Conservation (phyloP, 2,797 vertebrate species). For the Sphaeramia orbicularis region DNA sequence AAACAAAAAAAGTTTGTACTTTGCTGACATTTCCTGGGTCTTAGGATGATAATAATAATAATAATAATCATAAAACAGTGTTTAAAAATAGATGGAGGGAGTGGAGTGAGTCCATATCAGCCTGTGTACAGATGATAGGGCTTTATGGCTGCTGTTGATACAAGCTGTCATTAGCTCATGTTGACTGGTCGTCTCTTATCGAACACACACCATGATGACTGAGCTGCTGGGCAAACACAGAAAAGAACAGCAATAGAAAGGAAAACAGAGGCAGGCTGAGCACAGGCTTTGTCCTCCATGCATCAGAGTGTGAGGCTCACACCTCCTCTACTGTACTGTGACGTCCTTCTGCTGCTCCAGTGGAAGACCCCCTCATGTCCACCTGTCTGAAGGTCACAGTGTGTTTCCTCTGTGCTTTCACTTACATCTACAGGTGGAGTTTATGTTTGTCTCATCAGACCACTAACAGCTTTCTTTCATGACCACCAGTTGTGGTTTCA, state of each 20-base stretch:
- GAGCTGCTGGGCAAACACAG: constrained; percentile 69
- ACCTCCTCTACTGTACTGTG: neutral
- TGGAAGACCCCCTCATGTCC: neutral
- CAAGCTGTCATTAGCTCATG: constrained; percentile 69
- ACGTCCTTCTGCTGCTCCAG: too few species aligned
- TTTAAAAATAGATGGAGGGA: too few species aligned
- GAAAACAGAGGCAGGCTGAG: constrained; percentile 34
- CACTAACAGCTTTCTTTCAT: neutral
- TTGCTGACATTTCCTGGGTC: too few species aligned
- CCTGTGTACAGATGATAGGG: constrained; percentile 36
- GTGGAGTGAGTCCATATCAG: constrained; percentile 33
- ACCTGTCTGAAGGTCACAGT: neutral
- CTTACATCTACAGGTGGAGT: neutral
- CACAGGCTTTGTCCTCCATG: constrained; percentile 35
- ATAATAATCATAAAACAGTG: too few species aligned
- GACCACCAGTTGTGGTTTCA: constrained; percentile 35
- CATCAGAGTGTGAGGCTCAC: constrained; percentile 19
- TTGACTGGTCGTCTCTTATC: constrained; percentile 74
- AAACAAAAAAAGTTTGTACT: too few species aligned
- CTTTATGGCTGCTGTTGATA: constrained; percentile 73
- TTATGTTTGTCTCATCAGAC: neutral
- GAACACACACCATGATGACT: constrained; percentile 46
- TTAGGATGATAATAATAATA: too few species aligned
- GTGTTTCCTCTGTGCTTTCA: neutral
- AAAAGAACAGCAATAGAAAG: constrained; percentile 31